phyloP scores from a whole-genome alignment of 1,140 invertebrate species.

The Diorhabda elongata region DNA sequence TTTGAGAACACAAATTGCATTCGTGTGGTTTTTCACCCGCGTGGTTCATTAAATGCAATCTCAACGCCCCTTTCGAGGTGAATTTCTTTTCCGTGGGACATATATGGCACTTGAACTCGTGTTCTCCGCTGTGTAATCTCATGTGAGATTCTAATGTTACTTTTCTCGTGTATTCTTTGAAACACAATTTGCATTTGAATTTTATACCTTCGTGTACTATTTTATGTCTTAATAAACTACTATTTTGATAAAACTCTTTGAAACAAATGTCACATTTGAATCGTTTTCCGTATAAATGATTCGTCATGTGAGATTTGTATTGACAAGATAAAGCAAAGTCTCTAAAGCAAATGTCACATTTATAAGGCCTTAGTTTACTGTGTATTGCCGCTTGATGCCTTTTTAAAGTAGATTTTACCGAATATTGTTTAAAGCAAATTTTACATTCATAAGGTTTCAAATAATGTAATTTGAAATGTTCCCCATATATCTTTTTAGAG shows the following conservation, averaged over 20 bases:
- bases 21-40: constrained; percentile 66
- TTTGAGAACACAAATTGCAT: constrained; percentile 56
- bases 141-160: constrained; percentile 43
- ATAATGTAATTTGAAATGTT: constrained; percentile 39
- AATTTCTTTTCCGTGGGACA: constrained; percentile 65
- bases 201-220: not conserved
- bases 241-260: not conserved
- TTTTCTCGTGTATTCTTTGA: not conserved
- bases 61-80: constrained; percentile 55
- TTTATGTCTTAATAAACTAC: not conserved
- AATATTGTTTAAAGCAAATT: constrained; percentile 53
- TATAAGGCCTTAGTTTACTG: not conserved
- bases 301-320: not conserved
- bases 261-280: not conserved
- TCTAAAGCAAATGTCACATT: not conserved
- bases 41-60: constrained; percentile 60
- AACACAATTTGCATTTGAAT: not conserved
- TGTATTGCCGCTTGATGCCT: constrained; percentile 54
- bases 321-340: not conserved
- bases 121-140: constrained; percentile 66
- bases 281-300: not conserved
- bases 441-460: constrained; percentile 42
- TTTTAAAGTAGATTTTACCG: constrained; percentile 65
- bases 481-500: constrained; percentile 33
- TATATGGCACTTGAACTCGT: constrained; percentile 69